Percentiles rank a stretch among this genome's conserved stretches.
Evolutionary conservation across 53 echinoderm and acorn worm genomes (phyloP).

Genomic region (Glandiceps talaboti): DNA sequence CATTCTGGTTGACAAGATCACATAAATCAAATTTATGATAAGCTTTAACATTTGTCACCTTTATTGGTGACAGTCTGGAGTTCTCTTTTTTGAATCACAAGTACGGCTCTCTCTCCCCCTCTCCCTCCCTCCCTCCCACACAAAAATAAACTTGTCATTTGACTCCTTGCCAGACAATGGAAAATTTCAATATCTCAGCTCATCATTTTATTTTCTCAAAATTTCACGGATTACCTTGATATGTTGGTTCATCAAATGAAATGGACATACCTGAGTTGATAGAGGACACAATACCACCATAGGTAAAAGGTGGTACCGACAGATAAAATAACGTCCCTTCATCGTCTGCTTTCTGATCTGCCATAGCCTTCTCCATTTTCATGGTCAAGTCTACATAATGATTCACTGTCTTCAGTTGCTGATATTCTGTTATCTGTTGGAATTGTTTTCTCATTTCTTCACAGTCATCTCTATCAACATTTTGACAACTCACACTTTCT

Average conservation of each 20-base stretch:
- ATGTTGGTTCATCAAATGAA: no score
- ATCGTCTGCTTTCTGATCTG: constrained; percentile 30
- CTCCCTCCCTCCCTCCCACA: no score
- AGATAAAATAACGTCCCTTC: constrained; percentile 75
- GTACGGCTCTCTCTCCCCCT: no score
- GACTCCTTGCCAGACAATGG: no score
- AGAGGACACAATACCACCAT: constrained; percentile 60
- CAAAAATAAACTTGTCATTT: no score
- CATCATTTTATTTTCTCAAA: no score
- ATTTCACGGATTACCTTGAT: no score
- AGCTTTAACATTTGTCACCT: no score
- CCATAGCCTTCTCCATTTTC: constrained; percentile 14
- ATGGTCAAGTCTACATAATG: constrained; percentile 46
- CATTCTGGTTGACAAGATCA: constrained; percentile 45
- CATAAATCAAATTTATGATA: no score
- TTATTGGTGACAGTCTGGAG: no score
- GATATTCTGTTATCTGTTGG: constrained; percentile 11
- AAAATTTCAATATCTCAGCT: no score
- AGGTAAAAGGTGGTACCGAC: constrained; percentile 90
- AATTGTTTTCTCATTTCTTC: neutral
- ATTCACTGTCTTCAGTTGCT: constrained; percentile 46
- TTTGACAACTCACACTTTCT: constrained; percentile 22
- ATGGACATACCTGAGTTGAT: constrained; percentile 70
- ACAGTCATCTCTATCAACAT: neutral
- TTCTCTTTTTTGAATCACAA: no score